Evolutionary conservation across 2,113 vertebrate genomes (phyloP).

Genomic region (Illadopsis cleaveri): DNA sequence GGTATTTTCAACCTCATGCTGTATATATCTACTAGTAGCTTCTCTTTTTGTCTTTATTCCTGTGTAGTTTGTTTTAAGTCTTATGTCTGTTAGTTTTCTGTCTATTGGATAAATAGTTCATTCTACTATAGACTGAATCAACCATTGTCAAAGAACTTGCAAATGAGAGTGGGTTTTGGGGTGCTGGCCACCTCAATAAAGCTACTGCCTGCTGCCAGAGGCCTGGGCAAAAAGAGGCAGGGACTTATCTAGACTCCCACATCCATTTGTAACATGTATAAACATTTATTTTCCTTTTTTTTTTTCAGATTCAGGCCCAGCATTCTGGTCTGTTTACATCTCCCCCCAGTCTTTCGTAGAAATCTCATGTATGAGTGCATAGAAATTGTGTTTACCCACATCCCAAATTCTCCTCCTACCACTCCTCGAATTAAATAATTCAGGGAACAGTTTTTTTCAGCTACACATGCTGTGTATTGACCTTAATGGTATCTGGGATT

Average conservation of each 20-base stretch:
- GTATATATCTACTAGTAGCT: background rate
- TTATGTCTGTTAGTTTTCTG: background rate
- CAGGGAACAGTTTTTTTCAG: background rate
- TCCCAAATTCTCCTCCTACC: accelerated
- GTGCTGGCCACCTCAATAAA: background rate
- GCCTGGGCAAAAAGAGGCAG: background rate
- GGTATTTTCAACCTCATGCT: accelerated
- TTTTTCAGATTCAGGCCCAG: background rate
- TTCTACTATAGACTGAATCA: background rate
- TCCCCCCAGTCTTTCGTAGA: background rate
- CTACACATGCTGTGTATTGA: background rate
- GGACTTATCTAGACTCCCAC: background rate
- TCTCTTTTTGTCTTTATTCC: background rate
- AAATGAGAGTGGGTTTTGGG: background rate
- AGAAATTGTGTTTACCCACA: background rate
- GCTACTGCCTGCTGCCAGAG: background rate
- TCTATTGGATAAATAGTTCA: background rate
- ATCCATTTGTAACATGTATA: background rate
- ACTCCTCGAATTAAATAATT: background rate
- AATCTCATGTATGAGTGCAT: background rate
- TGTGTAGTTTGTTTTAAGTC: background rate
- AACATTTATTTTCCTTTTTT: background rate
- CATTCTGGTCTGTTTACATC: background rate
- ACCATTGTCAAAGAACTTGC: background rate
- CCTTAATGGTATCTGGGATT: background rate